These are phyloP conservation scores for Drosophila teissieri DNA, from an alignment of 1,140 invertebrate genomes.

Conservation along the genomic window DNA sequence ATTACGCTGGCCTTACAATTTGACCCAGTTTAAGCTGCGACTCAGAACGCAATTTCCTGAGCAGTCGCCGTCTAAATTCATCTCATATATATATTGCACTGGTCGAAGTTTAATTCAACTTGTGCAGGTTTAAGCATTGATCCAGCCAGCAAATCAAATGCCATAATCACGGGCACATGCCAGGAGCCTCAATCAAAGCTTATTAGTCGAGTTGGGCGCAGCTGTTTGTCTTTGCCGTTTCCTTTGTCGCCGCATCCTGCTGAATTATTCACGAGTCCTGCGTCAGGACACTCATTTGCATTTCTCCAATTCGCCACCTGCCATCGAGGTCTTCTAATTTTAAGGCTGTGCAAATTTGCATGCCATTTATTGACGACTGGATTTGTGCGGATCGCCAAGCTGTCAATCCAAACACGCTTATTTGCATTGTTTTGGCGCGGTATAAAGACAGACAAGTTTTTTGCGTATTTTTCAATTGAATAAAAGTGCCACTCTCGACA, in stretches of 20 bases:
- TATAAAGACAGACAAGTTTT: conserved; percentile 4
- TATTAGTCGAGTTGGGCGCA: conserved; percentile 56
- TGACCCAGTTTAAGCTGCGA: conserved; percentile 56
- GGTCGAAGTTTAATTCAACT: conserved; percentile 30
- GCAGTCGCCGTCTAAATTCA: conserved; percentile 18
- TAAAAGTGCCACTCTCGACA: conserved; percentile 24
- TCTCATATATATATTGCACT: conserved; percentile 2
- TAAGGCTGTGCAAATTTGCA: conserved; percentile 55
- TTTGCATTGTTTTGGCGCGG: conserved; percentile 52
- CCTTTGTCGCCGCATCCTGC: conserved; percentile 43
- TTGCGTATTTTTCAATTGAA: conserved; percentile 15
- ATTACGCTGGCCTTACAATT: conserved; percentile 38
- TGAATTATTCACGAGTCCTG: conserved; percentile 71
- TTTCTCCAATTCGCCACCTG: conserved; percentile 67
- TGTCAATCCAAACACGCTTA: conserved; percentile 58
- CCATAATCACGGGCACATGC: conserved; percentile 65
- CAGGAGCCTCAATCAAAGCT: conserved; percentile 70
- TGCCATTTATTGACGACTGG: conserved; percentile 65
- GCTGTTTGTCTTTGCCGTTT: conserved; percentile 58
- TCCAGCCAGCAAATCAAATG: conserved; percentile 58
- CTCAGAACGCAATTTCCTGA: conserved; percentile 4
- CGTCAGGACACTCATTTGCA: conserved; percentile 58
- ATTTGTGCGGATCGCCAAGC: conserved; percentile 47
- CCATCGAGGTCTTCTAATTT: conserved; percentile 28
- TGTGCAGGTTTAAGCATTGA: conserved; percentile 1